These are phyloP conservation scores for Drosophila falleni DNA, from an alignment of 2,888 invertebrate genomes.

Conservation along the genomic window DNA sequence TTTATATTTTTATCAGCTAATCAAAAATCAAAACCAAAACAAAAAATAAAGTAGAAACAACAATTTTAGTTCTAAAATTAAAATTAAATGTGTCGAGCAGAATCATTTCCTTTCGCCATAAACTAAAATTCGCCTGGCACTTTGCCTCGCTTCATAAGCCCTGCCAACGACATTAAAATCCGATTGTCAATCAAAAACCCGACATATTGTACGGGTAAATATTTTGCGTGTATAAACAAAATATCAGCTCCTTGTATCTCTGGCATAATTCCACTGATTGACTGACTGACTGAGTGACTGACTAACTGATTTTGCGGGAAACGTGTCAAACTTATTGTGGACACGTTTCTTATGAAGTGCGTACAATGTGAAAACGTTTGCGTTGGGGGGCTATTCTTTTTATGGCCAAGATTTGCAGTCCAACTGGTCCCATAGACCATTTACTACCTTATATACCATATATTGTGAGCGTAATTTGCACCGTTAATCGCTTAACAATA, in stretches of 20 bases:
- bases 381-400: conserved; percentile 53
- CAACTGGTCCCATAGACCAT: conserved; percentile 30
- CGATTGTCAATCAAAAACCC: conserved; percentile 72
- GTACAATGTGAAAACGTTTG: conserved; percentile 18
- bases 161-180: conserved; percentile 59
- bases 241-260: conserved; percentile 32
- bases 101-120: conserved; percentile 54
- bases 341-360: conserved; percentile 43
- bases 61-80: conserved; percentile 26
- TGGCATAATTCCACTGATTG: conserved; percentile 45
- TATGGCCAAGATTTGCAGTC: conserved; percentile 76
- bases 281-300: conserved; percentile 34
- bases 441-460: conserved; percentile 40
- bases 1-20: conserved; percentile 36
- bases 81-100: conserved; percentile 12
- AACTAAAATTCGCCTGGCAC: conserved; percentile 28
- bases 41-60: conserved; percentile 2
- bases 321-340: conserved; percentile 56
- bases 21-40: conserved; percentile 1
- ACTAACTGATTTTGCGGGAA: conserved; percentile 38
- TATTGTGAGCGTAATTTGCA: conserved; percentile 42
- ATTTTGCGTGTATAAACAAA: conserved; percentile 38
- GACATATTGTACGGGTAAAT: conserved; percentile 33
- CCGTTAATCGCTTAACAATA: conserved; percentile 83
- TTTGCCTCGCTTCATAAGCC: conserved; percentile 27